Conservation (phyloP, 2,113 vertebrate genomes). For the Perognathus longimembris region DNA sequence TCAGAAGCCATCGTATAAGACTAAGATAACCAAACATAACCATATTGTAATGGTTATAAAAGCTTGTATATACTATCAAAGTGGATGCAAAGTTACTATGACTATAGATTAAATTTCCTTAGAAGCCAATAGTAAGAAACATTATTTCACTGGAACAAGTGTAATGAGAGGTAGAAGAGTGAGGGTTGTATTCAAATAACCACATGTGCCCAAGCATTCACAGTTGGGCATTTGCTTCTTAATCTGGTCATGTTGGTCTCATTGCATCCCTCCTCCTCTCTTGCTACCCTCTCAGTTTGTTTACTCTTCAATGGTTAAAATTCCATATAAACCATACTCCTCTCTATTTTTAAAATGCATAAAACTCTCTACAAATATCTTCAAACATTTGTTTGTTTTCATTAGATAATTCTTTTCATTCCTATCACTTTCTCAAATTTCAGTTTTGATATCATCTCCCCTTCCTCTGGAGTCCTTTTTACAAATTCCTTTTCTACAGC, state of each 20-base stretch:
- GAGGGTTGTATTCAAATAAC: neutral
- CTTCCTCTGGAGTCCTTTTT: neutral
- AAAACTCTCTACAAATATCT: neutral
- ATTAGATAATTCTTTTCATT: neutral
- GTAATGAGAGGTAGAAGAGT: neutral
- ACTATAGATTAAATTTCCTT: neutral
- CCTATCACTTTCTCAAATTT: neutral
- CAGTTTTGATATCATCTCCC: neutral
- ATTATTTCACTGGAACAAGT: neutral
- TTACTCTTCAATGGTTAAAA: neutral
- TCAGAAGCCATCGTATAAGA: neutral
- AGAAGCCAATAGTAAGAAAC: too few species aligned
- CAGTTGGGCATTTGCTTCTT: neutral
- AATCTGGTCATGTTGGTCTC: neutral
- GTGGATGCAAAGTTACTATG: neutral
- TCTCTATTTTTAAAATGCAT: neutral
- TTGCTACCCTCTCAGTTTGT: neutral
- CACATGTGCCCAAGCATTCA: neutral
- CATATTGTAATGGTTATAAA: neutral
- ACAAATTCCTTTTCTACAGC: neutral
- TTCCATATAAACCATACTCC: neutral
- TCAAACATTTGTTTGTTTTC: neutral
- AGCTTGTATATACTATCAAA: neutral
- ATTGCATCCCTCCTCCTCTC: neutral
- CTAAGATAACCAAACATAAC: neutral